Base-by-base conservation (phyloP, 2,113 vertebrate species). In the Myanophis thanlyinensis region DNA sequence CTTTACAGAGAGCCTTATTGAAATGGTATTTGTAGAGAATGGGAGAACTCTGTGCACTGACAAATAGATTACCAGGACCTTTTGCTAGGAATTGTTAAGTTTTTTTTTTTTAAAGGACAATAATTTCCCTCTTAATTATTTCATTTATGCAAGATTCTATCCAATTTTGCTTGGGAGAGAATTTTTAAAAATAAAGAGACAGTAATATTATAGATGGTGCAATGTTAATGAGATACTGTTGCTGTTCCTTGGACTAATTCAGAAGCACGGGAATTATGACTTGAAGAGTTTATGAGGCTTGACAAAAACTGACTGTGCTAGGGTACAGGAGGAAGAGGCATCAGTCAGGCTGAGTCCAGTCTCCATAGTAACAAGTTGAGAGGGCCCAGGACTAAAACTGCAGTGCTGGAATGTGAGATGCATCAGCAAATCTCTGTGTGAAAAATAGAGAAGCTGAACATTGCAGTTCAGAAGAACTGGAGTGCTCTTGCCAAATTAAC, bases 91-190 rank as follows among this genome's bases (percentile, higher is more conserved):
- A 94, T 85, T 92, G 93, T 96, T 96, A 87, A 49, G 20, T 27
- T 93, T 95, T 88, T 97, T n/a, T n/a, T n/a, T n/a, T n/a, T n/a
- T n/a, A 98, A 95, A 0, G 5, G 96, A 95, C 97, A 96, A 95
- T 96, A 94, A 97, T 97, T 98, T 98, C 96, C 96, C 96, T 97
- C 93, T 97, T 97, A 98, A 97, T 98, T 97, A 95, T 97, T 97
- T 98, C 96, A 93, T 97, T 94, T 96, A 95, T 97, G 95, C 93
- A 91, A 95, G 93, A 95, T 97, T 97, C 97, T 97, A 97, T 97
- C 94, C 98, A 97, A 97, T 98, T 96, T 96, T 95, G 93, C 96
- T 96, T 93, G 95, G 86, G 52, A 96, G 85, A 95, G 95, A 94
- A 73, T 73, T 40, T 20, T 23, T 5, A 87, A 93, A 95, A 15